phyloP scores from a whole-genome alignment of 2,797 vertebrate species.

The Sebastes umbrosus region DNA sequence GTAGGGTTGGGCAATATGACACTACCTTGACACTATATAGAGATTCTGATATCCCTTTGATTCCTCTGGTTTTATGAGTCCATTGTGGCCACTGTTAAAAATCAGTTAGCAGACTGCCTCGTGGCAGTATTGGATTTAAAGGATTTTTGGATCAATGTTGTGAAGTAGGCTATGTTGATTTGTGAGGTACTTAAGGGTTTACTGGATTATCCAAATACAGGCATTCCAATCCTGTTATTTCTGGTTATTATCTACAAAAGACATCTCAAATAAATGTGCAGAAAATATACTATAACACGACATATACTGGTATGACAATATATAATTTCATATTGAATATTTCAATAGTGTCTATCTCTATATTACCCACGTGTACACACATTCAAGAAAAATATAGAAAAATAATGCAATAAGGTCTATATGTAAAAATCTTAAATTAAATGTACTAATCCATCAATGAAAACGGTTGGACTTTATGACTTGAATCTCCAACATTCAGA shows the following conservation, averaged over 20 bases:
- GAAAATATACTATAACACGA: not conserved
- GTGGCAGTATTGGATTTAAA: not conserved
- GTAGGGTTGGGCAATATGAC: not conserved
- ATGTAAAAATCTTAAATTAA: not conserved
- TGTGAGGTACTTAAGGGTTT: not conserved
- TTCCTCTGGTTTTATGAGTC: not conserved
- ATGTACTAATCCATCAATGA: not conserved
- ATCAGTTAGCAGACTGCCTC: not conserved
- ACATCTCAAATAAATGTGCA: not conserved
- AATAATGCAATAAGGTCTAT: not conserved
- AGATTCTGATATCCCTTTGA: not conserved
- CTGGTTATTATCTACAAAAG: not conserved
- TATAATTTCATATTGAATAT: not conserved
- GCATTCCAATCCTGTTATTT: not conserved
- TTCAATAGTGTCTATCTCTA: not conserved
- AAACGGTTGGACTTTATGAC: not conserved
- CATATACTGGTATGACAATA: not conserved
- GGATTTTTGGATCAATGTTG: not conserved
- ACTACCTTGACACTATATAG: not conserved
- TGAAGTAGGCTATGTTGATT: not conserved
- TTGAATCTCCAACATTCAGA: not conserved
- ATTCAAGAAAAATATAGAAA: not conserved
- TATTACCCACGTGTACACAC: not conserved
- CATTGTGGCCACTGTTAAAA: not conserved
- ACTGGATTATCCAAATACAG: not conserved